These are phyloP conservation scores for Lepidonotus clava DNA, from an alignment of 2,888 invertebrate species.

Conservation along the genomic window DNA sequence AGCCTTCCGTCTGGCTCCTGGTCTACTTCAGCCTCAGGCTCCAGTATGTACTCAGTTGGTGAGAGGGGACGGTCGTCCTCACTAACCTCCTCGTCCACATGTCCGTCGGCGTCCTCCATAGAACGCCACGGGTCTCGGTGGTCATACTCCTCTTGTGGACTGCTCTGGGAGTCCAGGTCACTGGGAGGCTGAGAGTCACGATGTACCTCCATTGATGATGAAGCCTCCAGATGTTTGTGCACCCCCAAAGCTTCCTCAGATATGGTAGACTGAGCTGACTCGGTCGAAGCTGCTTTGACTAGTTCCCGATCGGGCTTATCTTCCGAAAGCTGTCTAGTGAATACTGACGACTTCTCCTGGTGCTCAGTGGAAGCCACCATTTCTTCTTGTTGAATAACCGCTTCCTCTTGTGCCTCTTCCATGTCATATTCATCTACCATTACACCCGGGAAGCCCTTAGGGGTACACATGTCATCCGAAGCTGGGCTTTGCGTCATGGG, in stretches of 20 bases:
- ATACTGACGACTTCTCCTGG: background rate
- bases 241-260: slow-evolving; percentile 48
- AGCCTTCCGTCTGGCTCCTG: slow-evolving; percentile 71
- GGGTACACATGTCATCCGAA: slow-evolving; percentile 53
- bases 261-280: slow-evolving; percentile 45
- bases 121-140: slow-evolving; percentile 25
- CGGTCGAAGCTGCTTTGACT: slow-evolving; percentile 31
- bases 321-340: slow-evolving; percentile 19
- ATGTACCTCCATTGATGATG: slow-evolving; percentile 68
- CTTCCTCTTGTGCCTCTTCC: slow-evolving; percentile 53
- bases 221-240: slow-evolving; percentile 60
- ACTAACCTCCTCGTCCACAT: slow-evolving; percentile 47
- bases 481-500: slow-evolving; percentile 65
- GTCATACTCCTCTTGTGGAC: slow-evolving; percentile 5
- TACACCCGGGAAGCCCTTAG: slow-evolving; percentile 53
- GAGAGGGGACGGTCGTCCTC: slow-evolving; percentile 70
- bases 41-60: slow-evolving; percentile 74
- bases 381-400: slow-evolving; percentile 43
- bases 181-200: slow-evolving; percentile 67
- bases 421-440: slow-evolving; percentile 54
- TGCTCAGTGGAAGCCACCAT: background rate
- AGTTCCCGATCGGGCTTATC: slow-evolving; percentile 47
- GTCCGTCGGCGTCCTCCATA: slow-evolving; percentile 30
- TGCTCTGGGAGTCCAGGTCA: slow-evolving; percentile 61
- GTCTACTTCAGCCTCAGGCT: slow-evolving; percentile 67